A percentile compares a stretch with the other conserved stretches of the same genome.
These are phyloP conservation scores for Torymus auratus DNA, from an alignment of 2,888 invertebrate species.

Conservation along the genomic window DNA sequence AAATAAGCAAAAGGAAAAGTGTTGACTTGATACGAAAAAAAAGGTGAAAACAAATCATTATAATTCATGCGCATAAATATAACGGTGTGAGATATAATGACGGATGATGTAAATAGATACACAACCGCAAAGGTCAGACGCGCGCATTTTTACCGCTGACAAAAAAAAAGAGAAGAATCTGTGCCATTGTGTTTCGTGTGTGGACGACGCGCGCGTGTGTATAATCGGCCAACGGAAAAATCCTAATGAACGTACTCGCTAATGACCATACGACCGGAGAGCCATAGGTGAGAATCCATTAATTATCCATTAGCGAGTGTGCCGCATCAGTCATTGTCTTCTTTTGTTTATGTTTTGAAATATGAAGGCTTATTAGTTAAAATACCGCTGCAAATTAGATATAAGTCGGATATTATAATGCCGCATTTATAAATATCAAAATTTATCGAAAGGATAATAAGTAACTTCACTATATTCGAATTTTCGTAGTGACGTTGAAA, in stretches of 20 bases:
- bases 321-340: slow-evolving; percentile 26
- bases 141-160: background rate
- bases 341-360: slow-evolving; percentile 13
- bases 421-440: too few relatives aligned
- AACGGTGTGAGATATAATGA: slow-evolving; percentile 18
- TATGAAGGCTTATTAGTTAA: background rate
- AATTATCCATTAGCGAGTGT: slow-evolving; percentile 33
- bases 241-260: slow-evolving; percentile 15
- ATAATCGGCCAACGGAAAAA: slow-evolving; percentile 25
- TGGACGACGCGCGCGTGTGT: background rate
- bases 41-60: too few relatives aligned
- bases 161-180: background rate
- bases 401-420: too few relatives aligned
- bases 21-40: too few relatives aligned
- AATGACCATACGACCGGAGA: background rate
- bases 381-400: background rate
- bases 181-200: slow-evolving; percentile 11
- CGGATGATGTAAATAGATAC: slow-evolving; percentile 1
- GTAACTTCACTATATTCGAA: too few relatives aligned
- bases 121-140: background rate
- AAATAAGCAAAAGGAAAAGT: background rate
- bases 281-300: slow-evolving; percentile 11
- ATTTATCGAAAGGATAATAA: too few relatives aligned
- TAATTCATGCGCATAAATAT: too few relatives aligned
- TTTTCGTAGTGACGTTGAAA: too few relatives aligned